phyloP scores from a whole-genome alignment of 30 jellyfish, hydroid and myxozoan species.

The Cassiopea andromeda region DNA sequence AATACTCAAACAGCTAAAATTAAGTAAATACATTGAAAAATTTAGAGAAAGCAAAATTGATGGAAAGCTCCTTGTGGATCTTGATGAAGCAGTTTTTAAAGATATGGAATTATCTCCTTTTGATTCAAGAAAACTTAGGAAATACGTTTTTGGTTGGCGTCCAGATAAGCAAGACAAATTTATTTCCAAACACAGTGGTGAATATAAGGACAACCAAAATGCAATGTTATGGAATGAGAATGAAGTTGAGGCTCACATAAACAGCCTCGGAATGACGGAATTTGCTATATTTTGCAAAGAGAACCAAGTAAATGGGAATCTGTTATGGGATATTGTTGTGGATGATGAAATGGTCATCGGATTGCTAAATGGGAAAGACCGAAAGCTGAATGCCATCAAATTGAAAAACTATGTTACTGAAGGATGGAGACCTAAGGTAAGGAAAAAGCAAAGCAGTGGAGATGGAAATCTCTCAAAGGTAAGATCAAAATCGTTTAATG shows the following conservation, averaged over 20 bases:
- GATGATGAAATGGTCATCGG: slow-evolving; percentile 79
- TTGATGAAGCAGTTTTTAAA: slow-evolving; percentile 92
- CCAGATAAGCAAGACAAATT: slow-evolving; percentile 52
- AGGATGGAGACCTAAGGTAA: slow-evolving; percentile 93
- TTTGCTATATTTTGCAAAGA: slow-evolving; percentile 71
- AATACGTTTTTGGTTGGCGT: slow-evolving; percentile 95
- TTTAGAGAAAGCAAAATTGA: slow-evolving; percentile 89
- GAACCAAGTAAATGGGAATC: slow-evolving; percentile 93
- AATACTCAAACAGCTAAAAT: slow-evolving; percentile 39
- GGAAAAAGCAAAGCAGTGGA: slow-evolving; percentile 8
- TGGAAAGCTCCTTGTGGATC: slow-evolving; percentile 85
- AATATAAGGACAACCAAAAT: slow-evolving; percentile 46
- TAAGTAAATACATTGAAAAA: slow-evolving; percentile 31
- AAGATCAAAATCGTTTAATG: background rate
- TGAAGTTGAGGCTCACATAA: slow-evolving; percentile 78
- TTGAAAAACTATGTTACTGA: slow-evolving; percentile 86
- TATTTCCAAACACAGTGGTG: background rate
- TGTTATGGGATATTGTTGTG: slow-evolving; percentile 86
- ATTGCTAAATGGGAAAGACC: slow-evolving; percentile 56
- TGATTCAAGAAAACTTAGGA: slow-evolving; percentile 90
- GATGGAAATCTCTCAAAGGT: background rate
- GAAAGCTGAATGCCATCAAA: slow-evolving; percentile 80
- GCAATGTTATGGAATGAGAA: slow-evolving; percentile 83
- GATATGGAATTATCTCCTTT: slow-evolving; percentile 84
- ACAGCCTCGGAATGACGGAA: slow-evolving; percentile 69